phyloP scores from a whole-genome alignment of 1,140 invertebrate species.

The Bombus pascuorum region DNA sequence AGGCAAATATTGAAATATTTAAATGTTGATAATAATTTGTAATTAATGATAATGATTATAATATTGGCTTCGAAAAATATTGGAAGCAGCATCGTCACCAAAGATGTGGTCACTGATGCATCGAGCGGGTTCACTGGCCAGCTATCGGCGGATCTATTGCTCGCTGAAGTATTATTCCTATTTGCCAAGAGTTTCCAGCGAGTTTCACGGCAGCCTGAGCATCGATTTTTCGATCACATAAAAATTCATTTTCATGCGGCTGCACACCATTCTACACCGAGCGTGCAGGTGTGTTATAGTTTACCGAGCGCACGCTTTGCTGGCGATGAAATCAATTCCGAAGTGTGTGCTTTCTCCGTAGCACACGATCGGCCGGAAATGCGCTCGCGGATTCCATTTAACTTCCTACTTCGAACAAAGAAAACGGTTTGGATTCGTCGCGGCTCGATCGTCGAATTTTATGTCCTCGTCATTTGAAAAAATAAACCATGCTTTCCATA shows the following conservation, averaged over 20 bases:
- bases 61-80: neutral
- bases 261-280: constrained; percentile 13
- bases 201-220: constrained; percentile 37
- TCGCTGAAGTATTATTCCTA: constrained; percentile 41
- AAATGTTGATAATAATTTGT: too few relatives aligned
- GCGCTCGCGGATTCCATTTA: constrained; percentile 18
- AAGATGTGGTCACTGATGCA: constrained; percentile 9
- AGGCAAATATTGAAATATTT: too few relatives aligned
- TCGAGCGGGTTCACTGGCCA: constrained; percentile 37
- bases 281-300: constrained; percentile 28
- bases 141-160: constrained; percentile 29
- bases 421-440: neutral
- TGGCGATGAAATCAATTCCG: constrained; percentile 65
- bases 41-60: neutral
- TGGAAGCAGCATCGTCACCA: neutral
- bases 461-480: too few relatives aligned
- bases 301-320: constrained; percentile 25
- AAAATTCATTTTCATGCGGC: constrained; percentile 34
- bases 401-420: constrained; percentile 25
- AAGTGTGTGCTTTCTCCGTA: constrained; percentile 54
- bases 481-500: neutral
- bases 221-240: constrained; percentile 54
- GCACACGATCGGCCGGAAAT: constrained; percentile 57
- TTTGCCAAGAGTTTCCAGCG: constrained; percentile 38
- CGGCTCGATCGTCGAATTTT: neutral